Evolutionary conservation across 1,140 invertebrate species (phyloP), one percentile per base, ranked within the genome.

Genomic region (Mercenaria mercenaria): DNA sequence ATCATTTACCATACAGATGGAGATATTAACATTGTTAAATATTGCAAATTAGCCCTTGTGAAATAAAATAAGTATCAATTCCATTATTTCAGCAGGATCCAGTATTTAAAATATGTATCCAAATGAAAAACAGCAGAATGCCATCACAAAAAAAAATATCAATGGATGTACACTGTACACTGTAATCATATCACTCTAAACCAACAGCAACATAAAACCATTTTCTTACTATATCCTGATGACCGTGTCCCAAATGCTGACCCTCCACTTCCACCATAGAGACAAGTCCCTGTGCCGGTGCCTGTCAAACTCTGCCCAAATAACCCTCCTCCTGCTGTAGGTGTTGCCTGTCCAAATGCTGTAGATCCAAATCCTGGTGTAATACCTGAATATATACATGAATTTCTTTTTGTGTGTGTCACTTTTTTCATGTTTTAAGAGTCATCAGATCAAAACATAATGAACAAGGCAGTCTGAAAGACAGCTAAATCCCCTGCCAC

Each of bases 221-320:
- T 50, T 3, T 67, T 77, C 90, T 81, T 61, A 92, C 89, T 91
- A 80, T 92, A 92, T 72, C 86, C 87, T 39, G 87, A 32, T 39
- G 85, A 23, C 41, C 86, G 85, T 23, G 89, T 47, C 20, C 93
- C 93, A 89, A 93, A 93, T 10, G 91, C 90, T 81, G 72, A 41
- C 18, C 80, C 83, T 34, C 61, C 74, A 72, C 34, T 81, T 50
- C 67, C 77, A 2, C 56, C 79, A 43, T 52, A 82, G n/a, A 83
- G 29, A 15, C 81, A 59, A 34, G 32, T 43, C 13, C 81, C 61
- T 10, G 81, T 43, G 18, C 29, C 20, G 1, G 56, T 34, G 4
- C 61, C 61, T 47, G 81, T 26, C 2, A 34, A 50, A 32, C 1
- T 83, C 61, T 83, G 81, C 8, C 81, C 81, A 83, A 83, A 83